phyloP scores from a whole-genome alignment of 1,140 invertebrate genomes.

The Drosophila orena region DNA sequence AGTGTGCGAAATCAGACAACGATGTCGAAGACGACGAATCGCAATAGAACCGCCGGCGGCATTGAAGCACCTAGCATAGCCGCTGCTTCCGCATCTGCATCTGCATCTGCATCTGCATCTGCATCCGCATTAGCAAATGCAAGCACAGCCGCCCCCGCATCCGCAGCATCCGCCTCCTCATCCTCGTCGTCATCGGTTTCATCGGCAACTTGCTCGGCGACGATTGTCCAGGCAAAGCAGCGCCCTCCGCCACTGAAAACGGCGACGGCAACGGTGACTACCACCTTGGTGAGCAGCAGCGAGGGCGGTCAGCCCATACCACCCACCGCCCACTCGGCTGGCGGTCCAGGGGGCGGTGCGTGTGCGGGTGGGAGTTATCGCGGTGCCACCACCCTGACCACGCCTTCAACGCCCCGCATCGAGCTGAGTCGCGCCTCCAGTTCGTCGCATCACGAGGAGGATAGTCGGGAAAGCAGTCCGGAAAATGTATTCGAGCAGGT shows the following conservation, averaged over 20 bases:
- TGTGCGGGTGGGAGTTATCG: conserved; percentile 36
- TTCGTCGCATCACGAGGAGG: conserved; percentile 92
- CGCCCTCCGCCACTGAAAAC: conserved; percentile 76
- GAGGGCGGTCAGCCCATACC: conserved; percentile 67
- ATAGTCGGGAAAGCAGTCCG: conserved; percentile 92
- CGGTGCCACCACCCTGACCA: conserved; percentile 85
- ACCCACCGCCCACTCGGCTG: not conserved
- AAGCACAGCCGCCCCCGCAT: conserved; percentile 11
- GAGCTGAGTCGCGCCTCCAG: conserved; percentile 94
- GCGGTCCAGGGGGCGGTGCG: not conserved
- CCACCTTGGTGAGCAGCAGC: conserved; percentile 70
- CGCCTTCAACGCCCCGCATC: conserved; percentile 92
- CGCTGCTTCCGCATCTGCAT: no score
- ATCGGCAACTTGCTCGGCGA: conserved; percentile 69
- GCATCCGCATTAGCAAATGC: not conserved
- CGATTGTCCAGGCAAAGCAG: conserved; percentile 64
- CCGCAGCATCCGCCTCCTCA: conserved; percentile 52
- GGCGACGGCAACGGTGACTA: conserved; percentile 69
- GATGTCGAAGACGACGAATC: conserved; percentile 30
- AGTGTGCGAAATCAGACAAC: conserved; percentile 64
- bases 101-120: conserved; percentile 16
- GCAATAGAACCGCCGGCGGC: conserved; percentile 29
- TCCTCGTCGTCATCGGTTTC: conserved; percentile 55
- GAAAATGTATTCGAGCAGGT: conserved; percentile 85
- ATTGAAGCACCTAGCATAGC: conserved; percentile 59